These are phyloP conservation scores for Poicephalus meyeri DNA, from an alignment of 2,113 vertebrate genomes.

Conservation along the genomic window DNA sequence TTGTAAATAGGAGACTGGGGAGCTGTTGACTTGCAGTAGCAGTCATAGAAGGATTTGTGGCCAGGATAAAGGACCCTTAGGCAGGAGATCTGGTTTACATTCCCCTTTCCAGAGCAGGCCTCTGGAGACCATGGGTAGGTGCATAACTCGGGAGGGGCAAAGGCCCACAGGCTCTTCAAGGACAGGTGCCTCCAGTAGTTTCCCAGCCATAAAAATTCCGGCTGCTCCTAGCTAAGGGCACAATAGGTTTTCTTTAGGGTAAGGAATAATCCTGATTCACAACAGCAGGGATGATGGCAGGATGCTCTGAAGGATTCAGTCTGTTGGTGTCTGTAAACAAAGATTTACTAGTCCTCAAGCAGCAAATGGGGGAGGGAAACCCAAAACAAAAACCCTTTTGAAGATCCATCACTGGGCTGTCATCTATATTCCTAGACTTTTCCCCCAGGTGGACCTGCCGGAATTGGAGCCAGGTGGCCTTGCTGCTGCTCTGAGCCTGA, in stretches of 20 bases:
- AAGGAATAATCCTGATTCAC: neutral
- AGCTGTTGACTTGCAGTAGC: neutral
- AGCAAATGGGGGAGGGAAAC: rapidly evolving
- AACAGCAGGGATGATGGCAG: neutral
- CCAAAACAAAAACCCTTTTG: neutral
- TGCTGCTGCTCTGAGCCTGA: neutral
- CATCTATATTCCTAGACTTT: neutral
- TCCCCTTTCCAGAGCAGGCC: neutral
- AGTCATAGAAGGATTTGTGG: neutral
- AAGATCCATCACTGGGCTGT: neutral
- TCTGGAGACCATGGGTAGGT: neutral
- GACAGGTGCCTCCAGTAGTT: neutral
- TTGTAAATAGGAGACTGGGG: neutral
- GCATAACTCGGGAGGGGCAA: rapidly evolving
- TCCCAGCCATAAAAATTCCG: neutral
- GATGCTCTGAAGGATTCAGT: neutral
- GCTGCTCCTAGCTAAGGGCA: neutral
- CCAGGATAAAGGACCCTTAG: neutral
- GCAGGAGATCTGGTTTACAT: rapidly evolving
- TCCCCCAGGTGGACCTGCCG: neutral
- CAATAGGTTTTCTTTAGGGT: neutral
- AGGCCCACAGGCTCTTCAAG: rapidly evolving
- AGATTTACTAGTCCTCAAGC: neutral
- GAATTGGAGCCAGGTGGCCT: neutral
- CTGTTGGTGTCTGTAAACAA: neutral